A percentile compares a stretch with the other conserved stretches of the same genome.
Conservation (phyloP, 2,113 vertebrate species). For the Antennarius striatus region DNA sequence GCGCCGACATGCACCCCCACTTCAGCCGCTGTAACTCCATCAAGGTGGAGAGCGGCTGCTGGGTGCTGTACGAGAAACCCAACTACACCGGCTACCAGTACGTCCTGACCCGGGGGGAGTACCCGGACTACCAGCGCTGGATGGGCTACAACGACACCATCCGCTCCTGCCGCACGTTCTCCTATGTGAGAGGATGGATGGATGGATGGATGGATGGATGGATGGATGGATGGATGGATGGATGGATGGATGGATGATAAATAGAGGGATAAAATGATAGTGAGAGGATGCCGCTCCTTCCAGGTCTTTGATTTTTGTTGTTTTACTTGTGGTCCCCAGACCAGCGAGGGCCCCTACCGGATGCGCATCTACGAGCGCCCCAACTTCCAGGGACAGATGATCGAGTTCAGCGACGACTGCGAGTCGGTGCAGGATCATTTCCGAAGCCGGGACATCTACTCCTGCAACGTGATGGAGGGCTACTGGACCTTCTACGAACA, state of each 20-base stretch:
- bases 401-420: conserved; percentile 74
- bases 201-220: not conserved
- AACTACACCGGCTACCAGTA: conserved; percentile 72
- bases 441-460: conserved; percentile 69
- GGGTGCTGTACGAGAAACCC: conserved; percentile 75
- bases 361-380: conserved; percentile 74
- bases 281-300: no score
- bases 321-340: conserved; percentile 32
- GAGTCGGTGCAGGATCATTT: conserved; percentile 73
- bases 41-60: conserved; percentile 77
- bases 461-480: conserved; percentile 72
- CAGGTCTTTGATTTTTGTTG: no score
- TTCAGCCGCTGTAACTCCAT: conserved; percentile 80
- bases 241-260: no score
- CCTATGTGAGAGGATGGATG: conserved; percentile 61
- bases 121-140: conserved; percentile 74
- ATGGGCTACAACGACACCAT: conserved; percentile 72
- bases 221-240: no score
- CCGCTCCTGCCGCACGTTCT: conserved; percentile 71
- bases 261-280: no score
- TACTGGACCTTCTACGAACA: conserved; percentile 74
- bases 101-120: conserved; percentile 70
- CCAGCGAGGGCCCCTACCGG: conserved; percentile 67
- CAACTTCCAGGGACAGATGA: conserved; percentile 75
- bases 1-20: conserved; percentile 71